phyloP scores from a whole-genome alignment of 2,113 vertebrate species.

The Ariopsis seemanni region DNA sequence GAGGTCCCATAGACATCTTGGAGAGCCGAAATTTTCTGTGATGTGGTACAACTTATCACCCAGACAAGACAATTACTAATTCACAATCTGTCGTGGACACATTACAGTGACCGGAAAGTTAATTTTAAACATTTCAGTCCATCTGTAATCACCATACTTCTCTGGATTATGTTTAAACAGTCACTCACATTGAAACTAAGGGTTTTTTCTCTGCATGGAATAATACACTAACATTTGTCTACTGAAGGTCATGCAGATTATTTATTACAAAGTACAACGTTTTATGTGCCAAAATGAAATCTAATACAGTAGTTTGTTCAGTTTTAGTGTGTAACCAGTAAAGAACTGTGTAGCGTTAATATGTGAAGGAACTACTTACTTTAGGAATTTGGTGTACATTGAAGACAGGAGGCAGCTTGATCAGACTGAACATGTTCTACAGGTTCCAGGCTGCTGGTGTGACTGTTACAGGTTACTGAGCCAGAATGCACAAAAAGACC shows the following conservation, averaged over 20 bases:
- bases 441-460: constrained; percentile 6
- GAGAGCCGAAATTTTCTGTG: background rate
- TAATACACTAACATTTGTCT: background rate
- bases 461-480: constrained; percentile 5
- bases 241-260: background rate
- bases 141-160: background rate
- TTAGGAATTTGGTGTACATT: constrained; percentile 85
- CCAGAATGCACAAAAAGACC: background rate
- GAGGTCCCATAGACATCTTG: background rate
- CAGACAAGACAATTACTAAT: background rate
- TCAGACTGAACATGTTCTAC: constrained; percentile 79
- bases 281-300: background rate
- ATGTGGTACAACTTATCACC: background rate
- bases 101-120: background rate
- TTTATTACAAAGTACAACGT: background rate
- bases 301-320: background rate
- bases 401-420: constrained; percentile 80
- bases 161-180: background rate
- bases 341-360: background rate
- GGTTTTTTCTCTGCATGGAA: background rate
- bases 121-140: constrained; percentile 2
- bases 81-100: too few relatives aligned
- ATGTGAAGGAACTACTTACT: constrained; percentile 77
- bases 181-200: background rate
- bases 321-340: background rate